phyloP scores from a whole-genome alignment of 1,140 invertebrate species.

The Bradynema listronoti region DNA sequence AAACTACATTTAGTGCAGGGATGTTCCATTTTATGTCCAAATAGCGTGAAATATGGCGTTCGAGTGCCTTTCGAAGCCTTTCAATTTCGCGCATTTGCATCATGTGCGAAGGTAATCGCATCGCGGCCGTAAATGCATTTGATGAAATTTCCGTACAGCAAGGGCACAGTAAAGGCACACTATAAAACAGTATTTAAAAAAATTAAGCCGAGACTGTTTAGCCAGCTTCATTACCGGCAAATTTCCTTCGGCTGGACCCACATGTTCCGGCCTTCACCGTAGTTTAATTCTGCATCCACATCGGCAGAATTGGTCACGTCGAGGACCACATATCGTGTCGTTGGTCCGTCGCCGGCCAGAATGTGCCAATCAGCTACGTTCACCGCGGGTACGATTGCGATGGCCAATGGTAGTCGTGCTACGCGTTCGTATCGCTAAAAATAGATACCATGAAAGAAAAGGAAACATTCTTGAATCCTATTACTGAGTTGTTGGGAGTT shows the following conservation, averaged over 20 bases:
- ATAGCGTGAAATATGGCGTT: constrained; percentile 48
- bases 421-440: constrained; percentile 39
- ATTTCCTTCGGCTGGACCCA: constrained; percentile 51
- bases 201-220: constrained; percentile 15
- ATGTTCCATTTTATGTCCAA: constrained; percentile 55
- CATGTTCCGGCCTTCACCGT: constrained; percentile 36
- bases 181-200: constrained; percentile 29
- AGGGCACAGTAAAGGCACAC: constrained; percentile 53
- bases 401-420: constrained; percentile 41
- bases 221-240: constrained; percentile 39
- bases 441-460: too few species aligned
- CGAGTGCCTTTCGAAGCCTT: constrained; percentile 36
- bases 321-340: constrained; percentile 45
- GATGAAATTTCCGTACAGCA: constrained; percentile 50
- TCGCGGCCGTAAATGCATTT: constrained; percentile 42
- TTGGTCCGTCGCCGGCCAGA: constrained; percentile 48
- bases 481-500: too few species aligned
- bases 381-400: constrained; percentile 54
- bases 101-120: constrained; percentile 46
- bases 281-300: constrained; percentile 51
- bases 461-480: too few species aligned
- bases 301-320: constrained; percentile 56
- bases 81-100: constrained; percentile 58
- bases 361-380: constrained; percentile 54
- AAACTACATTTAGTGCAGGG: constrained; percentile 26